Base-by-base conservation (phyloP, 2,888 invertebrate species). In the Eristalis arbustorum region DNA sequence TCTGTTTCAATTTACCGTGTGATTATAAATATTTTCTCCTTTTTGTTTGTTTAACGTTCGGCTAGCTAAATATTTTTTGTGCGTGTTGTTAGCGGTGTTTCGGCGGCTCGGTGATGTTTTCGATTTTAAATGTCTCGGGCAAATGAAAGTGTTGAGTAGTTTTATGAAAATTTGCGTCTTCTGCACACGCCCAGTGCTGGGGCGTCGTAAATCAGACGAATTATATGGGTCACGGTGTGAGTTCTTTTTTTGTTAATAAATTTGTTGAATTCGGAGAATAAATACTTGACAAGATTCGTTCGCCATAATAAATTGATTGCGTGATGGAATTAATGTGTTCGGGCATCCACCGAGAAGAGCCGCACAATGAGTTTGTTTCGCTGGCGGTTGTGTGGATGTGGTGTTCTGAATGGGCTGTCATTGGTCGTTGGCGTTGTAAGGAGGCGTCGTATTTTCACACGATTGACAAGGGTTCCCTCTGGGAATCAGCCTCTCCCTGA, bases 151-250 rank as follows among this genome's bases (percentile, higher is more conserved):
- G 63, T 77, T 63, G 49, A 31, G n/a, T 34, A 56, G 49, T 72
- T 57, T 76, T 49, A 18, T 18, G 49, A 49, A 49, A 49, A 49
- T 49, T 49, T 18, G 49, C 49, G 25, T 72, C 61, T 34, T 72
- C 28, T 72, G 63, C 42, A 78, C 59, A 61, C 66, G 49, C 66
- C 66, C 31, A 57, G 22, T 10, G 8, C 31, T 59, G 40, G 40
- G 64, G 42, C 10, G 37, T 18, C 13, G 72, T 78, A 78, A 72
- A 78, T 78, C 59, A 72, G 42, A 59, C 10, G 6, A 1, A 79
- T 67, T 73, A 73, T 73, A 73, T 79, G 62, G 73, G 73, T 73
- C 67, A 66, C 66, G 57, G 66, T 64, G 57, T 22, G 14, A 67
- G 49, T 28, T 68, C 40, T 61, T 34, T 68, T 56, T 61, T 34